These are phyloP conservation scores for Leuciscus waleckii DNA, from an alignment of 2,797 vertebrate genomes.

Conservation along the genomic window DNA sequence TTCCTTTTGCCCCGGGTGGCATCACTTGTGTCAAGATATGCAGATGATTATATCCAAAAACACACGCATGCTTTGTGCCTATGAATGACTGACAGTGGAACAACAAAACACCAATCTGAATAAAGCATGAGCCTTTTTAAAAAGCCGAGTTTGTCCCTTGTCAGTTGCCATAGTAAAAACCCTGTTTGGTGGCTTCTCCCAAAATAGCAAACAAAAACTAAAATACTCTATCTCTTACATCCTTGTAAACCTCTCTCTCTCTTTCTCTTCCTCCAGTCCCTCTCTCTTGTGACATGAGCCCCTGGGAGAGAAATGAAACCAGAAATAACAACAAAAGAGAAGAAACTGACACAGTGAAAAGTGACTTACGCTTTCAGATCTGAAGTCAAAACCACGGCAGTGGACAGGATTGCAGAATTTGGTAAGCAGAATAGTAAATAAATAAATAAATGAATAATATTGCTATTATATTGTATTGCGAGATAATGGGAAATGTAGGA, in stretches of 20 bases:
- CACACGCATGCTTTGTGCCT: constrained; percentile 33
- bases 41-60: constrained; percentile 36
- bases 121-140: constrained; percentile 58
- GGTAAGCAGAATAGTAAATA: not conserved
- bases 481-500: not conserved
- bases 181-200: constrained; percentile 44
- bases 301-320: constrained; percentile 9
- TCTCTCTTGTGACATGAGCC: constrained; percentile 8
- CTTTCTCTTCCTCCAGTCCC: constrained; percentile 7
- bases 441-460: not conserved
- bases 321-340: constrained; percentile 29
- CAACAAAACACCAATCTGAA: constrained; percentile 50
- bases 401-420: not conserved
- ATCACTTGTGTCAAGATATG: constrained; percentile 28
- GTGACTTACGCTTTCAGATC: constrained; percentile 14
- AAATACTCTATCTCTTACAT: constrained; percentile 39
- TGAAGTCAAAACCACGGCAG: not conserved
- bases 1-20: constrained; percentile 8
- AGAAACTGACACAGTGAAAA: not conserved
- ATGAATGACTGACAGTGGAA: constrained; percentile 48
- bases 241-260: constrained; percentile 17
- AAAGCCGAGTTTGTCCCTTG: constrained; percentile 54
- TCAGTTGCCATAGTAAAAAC: constrained; percentile 49
- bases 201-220: constrained; percentile 55
- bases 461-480: too few species aligned